phyloP scores from a whole-genome alignment of 2,113 vertebrate species.

The Lethenteron camtschaticum region DNA sequence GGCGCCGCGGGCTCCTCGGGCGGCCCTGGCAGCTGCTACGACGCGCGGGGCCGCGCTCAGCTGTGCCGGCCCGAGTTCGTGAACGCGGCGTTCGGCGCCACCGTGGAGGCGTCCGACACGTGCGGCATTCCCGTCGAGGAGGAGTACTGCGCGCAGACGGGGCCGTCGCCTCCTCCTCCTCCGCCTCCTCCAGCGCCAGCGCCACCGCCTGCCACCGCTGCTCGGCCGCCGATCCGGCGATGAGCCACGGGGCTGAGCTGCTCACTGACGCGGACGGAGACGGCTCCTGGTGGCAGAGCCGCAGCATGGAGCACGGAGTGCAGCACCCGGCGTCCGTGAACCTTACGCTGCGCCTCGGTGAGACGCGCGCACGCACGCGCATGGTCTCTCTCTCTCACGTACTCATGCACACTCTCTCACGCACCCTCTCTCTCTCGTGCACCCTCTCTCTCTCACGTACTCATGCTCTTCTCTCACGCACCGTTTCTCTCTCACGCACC shows the following conservation, averaged over 20 bases:
- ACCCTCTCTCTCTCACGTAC: too few species aligned
- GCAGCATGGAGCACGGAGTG: conserved; percentile 84
- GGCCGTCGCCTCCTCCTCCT: conserved; percentile 88
- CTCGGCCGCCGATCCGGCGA: conserved; percentile 45
- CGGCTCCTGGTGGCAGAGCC: conserved; percentile 96
- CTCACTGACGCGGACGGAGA: conserved; percentile 97
- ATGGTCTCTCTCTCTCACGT: too few species aligned
- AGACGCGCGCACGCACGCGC: background rate
- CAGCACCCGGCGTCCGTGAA: conserved; percentile 82
- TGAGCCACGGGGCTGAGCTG: conserved; percentile 55
- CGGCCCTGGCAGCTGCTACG: conserved; percentile 41
- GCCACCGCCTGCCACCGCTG: conserved; percentile 52
- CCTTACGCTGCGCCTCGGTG: conserved; percentile 82
- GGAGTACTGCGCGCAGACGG: conserved; percentile 94
- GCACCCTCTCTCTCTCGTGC: too few species aligned
- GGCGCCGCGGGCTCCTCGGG: too few species aligned
- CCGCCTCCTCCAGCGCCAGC: conserved; percentile 11
- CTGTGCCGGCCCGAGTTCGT: conserved; percentile 97
- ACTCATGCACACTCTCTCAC: too few species aligned
- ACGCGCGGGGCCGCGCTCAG: conserved; percentile 36
- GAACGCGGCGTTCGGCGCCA: conserved; percentile 83
- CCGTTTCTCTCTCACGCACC: too few species aligned
- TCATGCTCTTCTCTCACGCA: too few species aligned
- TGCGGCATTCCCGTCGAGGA: conserved; percentile 69
- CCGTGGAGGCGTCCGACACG: conserved; percentile 76